Percentiles rank a stretch among this genome's conserved stretches.
Evolutionary conservation across 2,797 vertebrate genomes (phyloP).

Genomic region (Chrosomus eos): DNA sequence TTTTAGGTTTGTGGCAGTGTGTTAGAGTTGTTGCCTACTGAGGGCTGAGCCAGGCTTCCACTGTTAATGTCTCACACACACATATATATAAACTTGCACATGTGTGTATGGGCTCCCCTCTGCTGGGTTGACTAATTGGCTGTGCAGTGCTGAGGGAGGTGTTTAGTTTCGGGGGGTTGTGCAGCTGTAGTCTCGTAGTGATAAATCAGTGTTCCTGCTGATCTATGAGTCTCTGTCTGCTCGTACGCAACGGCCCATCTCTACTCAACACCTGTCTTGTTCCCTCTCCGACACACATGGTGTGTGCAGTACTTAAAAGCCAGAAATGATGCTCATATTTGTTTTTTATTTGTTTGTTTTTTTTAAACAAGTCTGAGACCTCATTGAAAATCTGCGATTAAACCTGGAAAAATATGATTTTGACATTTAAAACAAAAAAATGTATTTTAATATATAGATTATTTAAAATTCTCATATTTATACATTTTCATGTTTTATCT

Average conservation of each 20-base stretch:
- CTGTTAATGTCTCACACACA: constrained; percentile 44
- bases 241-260: constrained; percentile 17
- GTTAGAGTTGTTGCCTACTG: constrained; percentile 24
- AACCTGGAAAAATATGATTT: not conserved
- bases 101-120: constrained; percentile 28
- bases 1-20: not conserved
- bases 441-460: not conserved
- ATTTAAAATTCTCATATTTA: not conserved
- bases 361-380: not conserved
- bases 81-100: constrained; percentile 29
- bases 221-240: constrained; percentile 57
- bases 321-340: not conserved
- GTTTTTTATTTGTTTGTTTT: not conserved
- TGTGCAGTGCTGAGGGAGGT: constrained; percentile 58
- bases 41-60: not conserved
- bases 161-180: constrained; percentile 50
- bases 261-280: constrained; percentile 34
- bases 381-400: not conserved
- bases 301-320: constrained; percentile 17
- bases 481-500: not conserved
- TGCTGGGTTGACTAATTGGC: constrained; percentile 62
- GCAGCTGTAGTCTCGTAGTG: constrained; percentile 46
- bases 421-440: not conserved
- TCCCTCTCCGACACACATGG: constrained; percentile 23
- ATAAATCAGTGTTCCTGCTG: constrained; percentile 58